A percentile compares a stretch with the other conserved stretches of the same genome.
Conservation (phyloP, 1,140 invertebrate genomes). For the Sycobia sp. region DNA sequence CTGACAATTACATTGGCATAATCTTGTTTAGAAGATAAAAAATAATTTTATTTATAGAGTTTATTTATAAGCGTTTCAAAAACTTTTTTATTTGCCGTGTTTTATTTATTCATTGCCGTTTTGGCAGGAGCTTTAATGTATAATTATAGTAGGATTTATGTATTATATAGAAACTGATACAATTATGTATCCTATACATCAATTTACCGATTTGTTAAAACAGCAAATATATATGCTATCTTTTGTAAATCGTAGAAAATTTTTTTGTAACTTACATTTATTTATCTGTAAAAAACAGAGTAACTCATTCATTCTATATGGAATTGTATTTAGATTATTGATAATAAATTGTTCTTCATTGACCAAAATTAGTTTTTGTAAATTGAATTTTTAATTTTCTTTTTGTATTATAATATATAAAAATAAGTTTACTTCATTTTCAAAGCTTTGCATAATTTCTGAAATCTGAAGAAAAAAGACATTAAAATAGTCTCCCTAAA, state of each 20-base stretch:
- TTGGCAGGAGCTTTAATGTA: constrained; percentile 27
- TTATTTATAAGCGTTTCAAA: constrained; percentile 19
- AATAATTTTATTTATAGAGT: constrained; percentile 19
- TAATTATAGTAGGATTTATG: constrained; percentile 5
- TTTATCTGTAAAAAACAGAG: background rate
- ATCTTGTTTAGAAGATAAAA: constrained; percentile 24
- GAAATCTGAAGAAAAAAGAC: no score
- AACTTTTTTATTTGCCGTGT: constrained; percentile 21
- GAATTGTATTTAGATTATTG: constrained; percentile 33
- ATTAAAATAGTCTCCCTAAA: no score
- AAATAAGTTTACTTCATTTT: no score
- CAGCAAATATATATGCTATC: constrained; percentile 16
- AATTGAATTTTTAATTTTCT: background rate
- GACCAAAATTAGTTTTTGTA: constrained; percentile 2
- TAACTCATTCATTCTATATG: constrained; percentile 7
- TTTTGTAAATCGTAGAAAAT: constrained; percentile 15
- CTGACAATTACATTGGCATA: constrained; percentile 27
- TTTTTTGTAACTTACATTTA: constrained; percentile 22
- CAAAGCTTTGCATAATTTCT: no score
- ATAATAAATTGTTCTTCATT: constrained; percentile 34
- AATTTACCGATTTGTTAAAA: constrained; percentile 26
- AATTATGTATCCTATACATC: constrained; percentile 2
- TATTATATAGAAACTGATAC: constrained; percentile 8
- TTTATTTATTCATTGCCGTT: constrained; percentile 25
- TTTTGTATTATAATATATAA: background rate